phyloP scores from a whole-genome alignment of 2,113 vertebrate species.

The Phycodurus eques region DNA sequence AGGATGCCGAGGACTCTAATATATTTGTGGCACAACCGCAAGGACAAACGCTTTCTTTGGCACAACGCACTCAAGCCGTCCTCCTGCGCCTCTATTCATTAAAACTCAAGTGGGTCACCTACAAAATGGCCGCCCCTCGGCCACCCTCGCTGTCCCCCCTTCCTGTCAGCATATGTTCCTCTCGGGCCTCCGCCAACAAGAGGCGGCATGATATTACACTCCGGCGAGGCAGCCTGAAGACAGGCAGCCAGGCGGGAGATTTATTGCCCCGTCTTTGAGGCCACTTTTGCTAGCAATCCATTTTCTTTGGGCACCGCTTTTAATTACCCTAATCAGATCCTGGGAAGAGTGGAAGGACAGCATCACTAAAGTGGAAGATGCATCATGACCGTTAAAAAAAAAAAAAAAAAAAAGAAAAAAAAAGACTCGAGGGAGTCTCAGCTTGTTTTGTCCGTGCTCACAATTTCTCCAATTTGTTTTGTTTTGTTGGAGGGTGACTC shows the following conservation, averaged over 20 bases:
- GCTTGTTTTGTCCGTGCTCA: slow-evolving; percentile 9
- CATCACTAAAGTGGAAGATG: slow-evolving; percentile 62
- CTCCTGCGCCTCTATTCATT: slow-evolving; percentile 52
- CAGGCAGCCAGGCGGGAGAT: slow-evolving; percentile 46
- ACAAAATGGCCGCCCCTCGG: slow-evolving; percentile 65
- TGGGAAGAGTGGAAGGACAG: slow-evolving; percentile 52
- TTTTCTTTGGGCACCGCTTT: slow-evolving; percentile 53
- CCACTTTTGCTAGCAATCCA: slow-evolving; percentile 47
- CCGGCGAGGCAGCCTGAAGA: slow-evolving; percentile 54
- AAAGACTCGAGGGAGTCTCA: background rate
- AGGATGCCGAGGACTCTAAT: slow-evolving; percentile 21
- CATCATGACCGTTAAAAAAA: slow-evolving; percentile 27
- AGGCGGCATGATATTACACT: slow-evolving; percentile 59
- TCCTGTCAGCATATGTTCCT: slow-evolving; percentile 70
- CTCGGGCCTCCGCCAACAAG: slow-evolving; percentile 47
- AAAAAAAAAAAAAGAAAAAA: background rate
- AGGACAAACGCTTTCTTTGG: slow-evolving; percentile 55
- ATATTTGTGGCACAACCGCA: slow-evolving; percentile 33
- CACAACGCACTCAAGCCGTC: slow-evolving; percentile 15
- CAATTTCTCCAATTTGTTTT: slow-evolving; percentile 51
- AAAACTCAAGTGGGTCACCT: slow-evolving; percentile 69
- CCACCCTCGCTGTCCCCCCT: slow-evolving; percentile 48
- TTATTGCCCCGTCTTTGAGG: slow-evolving; percentile 52
- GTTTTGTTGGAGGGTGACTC: slow-evolving; percentile 11
- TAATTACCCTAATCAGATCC: slow-evolving; percentile 68